These are phyloP conservation scores for Chionomys nivalis DNA, from an alignment of 2,113 vertebrate species.

Conservation along the genomic window DNA sequence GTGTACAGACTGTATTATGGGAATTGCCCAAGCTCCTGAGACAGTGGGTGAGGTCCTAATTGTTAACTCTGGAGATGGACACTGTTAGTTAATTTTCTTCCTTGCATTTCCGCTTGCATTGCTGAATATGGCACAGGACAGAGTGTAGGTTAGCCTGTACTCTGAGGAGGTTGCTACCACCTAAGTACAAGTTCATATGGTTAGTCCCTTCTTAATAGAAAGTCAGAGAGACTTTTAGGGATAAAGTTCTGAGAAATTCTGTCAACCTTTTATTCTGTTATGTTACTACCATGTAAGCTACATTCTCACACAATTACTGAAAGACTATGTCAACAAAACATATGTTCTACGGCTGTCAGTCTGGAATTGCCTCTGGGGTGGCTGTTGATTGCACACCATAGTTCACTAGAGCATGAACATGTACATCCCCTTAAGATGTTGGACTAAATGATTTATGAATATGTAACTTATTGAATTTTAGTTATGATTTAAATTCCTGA, in stretches of 20 bases:
- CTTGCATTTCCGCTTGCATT: background rate
- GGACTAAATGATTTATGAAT: conserved; percentile 20
- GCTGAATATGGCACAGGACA: background rate
- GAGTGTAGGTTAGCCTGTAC: background rate
- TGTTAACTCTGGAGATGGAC: conserved; percentile 40
- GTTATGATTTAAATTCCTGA: background rate
- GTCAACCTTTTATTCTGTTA: background rate
- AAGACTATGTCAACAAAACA: background rate
- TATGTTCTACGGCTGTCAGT: background rate
- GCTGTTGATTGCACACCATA: background rate
- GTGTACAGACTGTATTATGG: conserved; percentile 45
- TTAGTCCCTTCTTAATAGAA: background rate
- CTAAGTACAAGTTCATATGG: background rate
- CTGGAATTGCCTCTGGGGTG: background rate
- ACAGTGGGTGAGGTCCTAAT: conserved; percentile 44
- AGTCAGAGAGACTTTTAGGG: background rate
- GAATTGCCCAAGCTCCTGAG: conserved; percentile 55
- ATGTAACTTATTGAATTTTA: conserved; percentile 31
- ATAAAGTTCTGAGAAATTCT: conserved; percentile 10
- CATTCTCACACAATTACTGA: background rate
- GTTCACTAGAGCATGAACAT: background rate
- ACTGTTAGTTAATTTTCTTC: conserved; percentile 4
- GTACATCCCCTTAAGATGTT: background rate
- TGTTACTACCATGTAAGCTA: background rate
- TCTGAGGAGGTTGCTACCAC: background rate